phyloP scores from a whole-genome alignment of 1,140 invertebrate genomes.

The Melitaea cinxia region DNA sequence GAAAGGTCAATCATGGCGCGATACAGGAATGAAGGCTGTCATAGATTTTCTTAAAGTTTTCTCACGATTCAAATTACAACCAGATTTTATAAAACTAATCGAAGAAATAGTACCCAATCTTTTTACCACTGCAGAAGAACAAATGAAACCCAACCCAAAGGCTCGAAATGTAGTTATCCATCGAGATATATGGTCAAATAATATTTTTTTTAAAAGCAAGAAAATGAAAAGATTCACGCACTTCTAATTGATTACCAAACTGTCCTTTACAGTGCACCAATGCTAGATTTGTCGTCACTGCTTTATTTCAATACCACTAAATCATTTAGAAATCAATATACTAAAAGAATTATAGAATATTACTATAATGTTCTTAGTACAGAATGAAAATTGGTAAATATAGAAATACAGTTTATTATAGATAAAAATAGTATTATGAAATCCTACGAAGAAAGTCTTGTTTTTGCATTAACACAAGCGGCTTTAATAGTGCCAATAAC shows the following conservation, averaged over 20 bases:
- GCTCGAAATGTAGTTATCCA: constrained; percentile 83
- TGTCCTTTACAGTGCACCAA: constrained; percentile 80
- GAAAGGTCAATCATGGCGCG: constrained; percentile 65
- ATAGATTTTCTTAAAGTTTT: constrained; percentile 74
- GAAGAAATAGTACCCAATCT: constrained; percentile 53
- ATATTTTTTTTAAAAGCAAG: constrained; percentile 83
- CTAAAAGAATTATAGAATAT: constrained; percentile 59
- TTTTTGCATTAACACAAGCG: constrained; percentile 79
- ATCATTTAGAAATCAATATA: constrained; percentile 60
- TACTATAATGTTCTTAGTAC: constrained; percentile 74
- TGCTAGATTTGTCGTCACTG: constrained; percentile 79
- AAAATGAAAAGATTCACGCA: constrained; percentile 59
- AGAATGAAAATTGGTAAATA: constrained; percentile 58
- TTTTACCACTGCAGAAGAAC: constrained; percentile 69
- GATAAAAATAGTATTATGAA: constrained; percentile 54
- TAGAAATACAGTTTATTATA: constrained; percentile 60
- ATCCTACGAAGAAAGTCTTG: constrained; percentile 70
- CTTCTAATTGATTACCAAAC: constrained; percentile 85
- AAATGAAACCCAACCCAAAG: constrained; percentile 73
- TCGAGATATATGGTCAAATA: constrained; percentile 85
- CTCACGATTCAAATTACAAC: constrained; percentile 55
- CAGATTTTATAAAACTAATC: constrained; percentile 45
- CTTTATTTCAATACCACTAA: constrained; percentile 80
- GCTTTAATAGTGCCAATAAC: constrained; percentile 77
- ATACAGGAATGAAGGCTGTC: constrained; percentile 68